Base-by-base conservation (phyloP, 2,113 vertebrate genomes). In the Penelope pileata region DNA sequence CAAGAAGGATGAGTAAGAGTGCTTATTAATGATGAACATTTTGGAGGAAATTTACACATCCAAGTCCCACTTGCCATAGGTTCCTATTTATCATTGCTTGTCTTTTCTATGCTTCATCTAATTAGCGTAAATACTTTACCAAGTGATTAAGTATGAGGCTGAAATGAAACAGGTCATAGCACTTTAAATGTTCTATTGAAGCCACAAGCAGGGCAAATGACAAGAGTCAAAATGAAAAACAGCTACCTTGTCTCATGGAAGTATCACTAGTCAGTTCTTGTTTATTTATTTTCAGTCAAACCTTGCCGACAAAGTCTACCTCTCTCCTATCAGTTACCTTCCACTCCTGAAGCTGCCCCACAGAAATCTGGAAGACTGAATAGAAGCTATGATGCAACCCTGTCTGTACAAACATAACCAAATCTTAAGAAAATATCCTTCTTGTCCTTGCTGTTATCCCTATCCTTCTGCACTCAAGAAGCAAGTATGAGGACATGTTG, bases 21-120 rank as follows among this genome's bases (percentile, higher is more conserved):
- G 87, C 30, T 76, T 86, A 79, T 75, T 94, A 93, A 86, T 78
- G 67, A 84, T 66, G 42, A 91, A 38, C 22, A 74, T 64, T 90
- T 85, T 9, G 7, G 29, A 32, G 70, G 30, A 83, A 88, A 86
- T 95, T 75, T 50, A 62, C 16, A 64, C 36, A 58, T 79, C 60
- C n/a, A 83, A 92, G 45, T 80, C 24, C 11, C 23, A 85, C 62
- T 93, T 76, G 24, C 89, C 23, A n/a, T 21, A 67, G 26, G 18
- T 50, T 74, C n/a, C 6, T 76, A 34, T 86, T 91, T 94, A 77
- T 83, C 22, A 47, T 36, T 50, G 32, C 13, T 22, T 93, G 17
- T 91, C 48, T 78, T 78, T 83, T 93, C 70, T 82, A 29, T 48
- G 48, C 32, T 93, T 91, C 79, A 69, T 87, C 93, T 70, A 83